These are phyloP conservation scores for Tyto alba DNA, from an alignment of 2,113 vertebrate species.

Conservation along the genomic window DNA sequence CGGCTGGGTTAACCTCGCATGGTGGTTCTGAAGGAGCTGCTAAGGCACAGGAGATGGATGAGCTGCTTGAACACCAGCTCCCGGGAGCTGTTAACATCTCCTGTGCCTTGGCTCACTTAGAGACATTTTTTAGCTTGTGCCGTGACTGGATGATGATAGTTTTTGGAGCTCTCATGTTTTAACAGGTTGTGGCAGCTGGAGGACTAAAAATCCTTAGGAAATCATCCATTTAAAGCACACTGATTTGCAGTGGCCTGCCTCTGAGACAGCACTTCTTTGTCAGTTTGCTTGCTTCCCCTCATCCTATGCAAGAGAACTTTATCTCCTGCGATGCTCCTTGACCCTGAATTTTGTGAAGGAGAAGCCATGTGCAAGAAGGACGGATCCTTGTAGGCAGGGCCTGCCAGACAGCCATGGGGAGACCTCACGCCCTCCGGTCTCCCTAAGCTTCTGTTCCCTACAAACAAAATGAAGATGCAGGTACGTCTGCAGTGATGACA, in stretches of 20 bases:
- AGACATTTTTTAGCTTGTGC: background rate
- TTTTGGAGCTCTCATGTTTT: background rate
- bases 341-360: background rate
- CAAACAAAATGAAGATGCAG: background rate
- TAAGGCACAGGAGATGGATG: background rate
- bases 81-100: background rate
- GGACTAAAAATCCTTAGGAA: background rate
- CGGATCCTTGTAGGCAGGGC: background rate
- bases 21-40: background rate
- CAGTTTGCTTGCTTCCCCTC: background rate
- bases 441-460: background rate
- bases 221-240: background rate
- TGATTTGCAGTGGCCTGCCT: background rate
- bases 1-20: background rate
- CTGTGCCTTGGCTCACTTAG: rapidly evolving
- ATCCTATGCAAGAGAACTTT: background rate
- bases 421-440: background rate
- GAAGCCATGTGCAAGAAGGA: background rate
- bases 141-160: background rate
- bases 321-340: background rate
- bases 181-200: background rate
- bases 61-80: background rate
- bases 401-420: background rate
- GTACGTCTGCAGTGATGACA: rapidly evolving
- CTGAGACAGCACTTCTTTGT: background rate